Conservation (phyloP, 2,888 invertebrate species). For the Ormyrus nitidulus region DNA sequence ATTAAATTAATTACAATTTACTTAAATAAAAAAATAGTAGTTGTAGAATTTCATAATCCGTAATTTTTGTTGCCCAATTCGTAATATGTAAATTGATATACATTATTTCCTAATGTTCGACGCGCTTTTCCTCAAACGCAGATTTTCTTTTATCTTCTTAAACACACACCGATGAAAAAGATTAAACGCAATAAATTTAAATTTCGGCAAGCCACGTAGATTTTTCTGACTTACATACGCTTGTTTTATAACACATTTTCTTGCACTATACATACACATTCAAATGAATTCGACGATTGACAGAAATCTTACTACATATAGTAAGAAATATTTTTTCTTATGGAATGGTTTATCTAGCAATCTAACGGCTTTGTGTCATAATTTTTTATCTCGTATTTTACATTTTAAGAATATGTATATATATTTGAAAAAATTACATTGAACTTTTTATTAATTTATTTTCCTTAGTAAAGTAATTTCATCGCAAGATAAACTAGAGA, state of each 20-base stretch:
- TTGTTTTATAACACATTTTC: slow-evolving; percentile 45
- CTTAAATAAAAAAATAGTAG: slow-evolving; percentile 23
- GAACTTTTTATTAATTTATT: slow-evolving; percentile 33
- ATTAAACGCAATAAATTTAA: slow-evolving; percentile 32
- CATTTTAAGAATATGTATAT: slow-evolving; percentile 49
- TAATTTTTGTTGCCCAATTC: slow-evolving; percentile 39
- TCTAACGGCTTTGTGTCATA: slow-evolving; percentile 49
- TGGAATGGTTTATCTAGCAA: slow-evolving; percentile 58
- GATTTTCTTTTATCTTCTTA: slow-evolving; percentile 28
- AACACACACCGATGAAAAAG: slow-evolving; percentile 47
- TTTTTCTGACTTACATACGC: slow-evolving; percentile 28
- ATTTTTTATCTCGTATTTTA: slow-evolving; percentile 52
- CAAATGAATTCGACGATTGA: slow-evolving; percentile 50
- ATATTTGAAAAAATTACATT: slow-evolving; percentile 50
- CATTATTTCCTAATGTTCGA: slow-evolving; percentile 50
- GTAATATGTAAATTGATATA: slow-evolving; percentile 37
- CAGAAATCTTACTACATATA: slow-evolving; percentile 50
- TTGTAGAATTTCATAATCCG: slow-evolving; percentile 28
- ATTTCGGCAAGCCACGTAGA: slow-evolving; percentile 47
- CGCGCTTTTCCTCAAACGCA: slow-evolving; percentile 53
- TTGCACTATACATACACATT: slow-evolving; percentile 52
- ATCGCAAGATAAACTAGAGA: slow-evolving; percentile 41
- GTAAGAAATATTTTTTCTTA: slow-evolving; percentile 45
- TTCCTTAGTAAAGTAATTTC: slow-evolving; percentile 50
- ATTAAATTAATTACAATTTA: slow-evolving; percentile 32